Evolutionary conservation across 1,140 invertebrate genomes (phyloP).

Genomic region (Bradynema listronoti): DNA sequence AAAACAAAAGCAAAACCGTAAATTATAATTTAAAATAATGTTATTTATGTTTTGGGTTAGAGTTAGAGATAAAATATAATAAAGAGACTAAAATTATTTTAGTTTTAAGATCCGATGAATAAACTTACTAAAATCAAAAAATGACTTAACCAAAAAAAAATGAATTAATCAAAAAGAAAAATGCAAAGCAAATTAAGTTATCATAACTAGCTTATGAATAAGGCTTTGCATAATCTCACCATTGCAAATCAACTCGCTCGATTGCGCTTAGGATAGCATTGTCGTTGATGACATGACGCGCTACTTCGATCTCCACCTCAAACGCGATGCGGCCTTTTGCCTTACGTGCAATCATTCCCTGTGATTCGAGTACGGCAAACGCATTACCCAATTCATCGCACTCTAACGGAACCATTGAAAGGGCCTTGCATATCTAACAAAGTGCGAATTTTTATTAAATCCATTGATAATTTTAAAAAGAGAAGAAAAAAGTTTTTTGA

Average conservation of each 20-base stretch:
- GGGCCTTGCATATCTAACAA: constrained; percentile 28
- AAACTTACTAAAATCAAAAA: too few relatives aligned
- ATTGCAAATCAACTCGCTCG: constrained; percentile 16
- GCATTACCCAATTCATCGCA: constrained; percentile 24
- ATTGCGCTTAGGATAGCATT: constrained; percentile 21
- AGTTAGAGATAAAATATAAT: too few relatives aligned
- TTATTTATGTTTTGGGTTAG: too few relatives aligned
- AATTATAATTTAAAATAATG: too few relatives aligned
- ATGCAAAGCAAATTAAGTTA: too few relatives aligned
- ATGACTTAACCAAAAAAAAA: too few relatives aligned
- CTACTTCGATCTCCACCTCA: constrained; percentile 31
- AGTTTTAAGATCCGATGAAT: too few relatives aligned
- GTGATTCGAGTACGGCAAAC: constrained; percentile 24
- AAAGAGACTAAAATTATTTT: too few relatives aligned
- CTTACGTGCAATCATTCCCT: constrained; percentile 30
- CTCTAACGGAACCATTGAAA: constrained; percentile 24
- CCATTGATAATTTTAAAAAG: neutral
- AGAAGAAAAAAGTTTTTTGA: neutral
- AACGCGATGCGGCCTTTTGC: constrained; percentile 9
- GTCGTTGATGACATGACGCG: constrained; percentile 28
- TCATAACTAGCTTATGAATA: too few relatives aligned
- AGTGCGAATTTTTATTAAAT: constrained; percentile 7
- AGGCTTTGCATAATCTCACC: too few relatives aligned
- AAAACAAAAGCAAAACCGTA: too few relatives aligned
- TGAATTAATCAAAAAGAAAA: too few relatives aligned